Evolutionary conservation across 2,888 invertebrate genomes (phyloP).

Genomic region (Drosophila merina): DNA sequence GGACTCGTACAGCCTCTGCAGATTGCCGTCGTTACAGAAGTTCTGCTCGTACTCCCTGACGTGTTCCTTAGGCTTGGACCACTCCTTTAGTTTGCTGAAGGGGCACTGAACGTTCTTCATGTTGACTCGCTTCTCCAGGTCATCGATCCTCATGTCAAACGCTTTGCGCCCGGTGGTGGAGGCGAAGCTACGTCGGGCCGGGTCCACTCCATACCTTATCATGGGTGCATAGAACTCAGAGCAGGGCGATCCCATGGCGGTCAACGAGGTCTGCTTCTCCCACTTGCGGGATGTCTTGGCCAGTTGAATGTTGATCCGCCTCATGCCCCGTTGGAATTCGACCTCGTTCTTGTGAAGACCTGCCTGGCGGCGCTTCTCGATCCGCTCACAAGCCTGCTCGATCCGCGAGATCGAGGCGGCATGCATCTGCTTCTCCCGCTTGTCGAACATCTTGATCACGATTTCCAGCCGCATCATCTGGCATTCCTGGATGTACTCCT

Average conservation of each 20-base stretch:
- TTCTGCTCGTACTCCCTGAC: constrained; percentile 79
- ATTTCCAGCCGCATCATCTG: constrained; percentile 88
- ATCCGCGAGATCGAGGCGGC: constrained; percentile 83
- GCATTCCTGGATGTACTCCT: constrained; percentile 91
- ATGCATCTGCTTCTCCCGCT: constrained; percentile 83
- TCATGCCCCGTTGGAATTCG: constrained; percentile 83
- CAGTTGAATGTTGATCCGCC: constrained; percentile 84
- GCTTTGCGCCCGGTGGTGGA: constrained; percentile 63
- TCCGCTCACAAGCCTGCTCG: constrained; percentile 85
- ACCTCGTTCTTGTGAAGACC: constrained; percentile 85
- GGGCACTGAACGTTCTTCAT: constrained; percentile 74
- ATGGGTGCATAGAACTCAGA: constrained; percentile 88
- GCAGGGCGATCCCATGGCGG: constrained; percentile 85
- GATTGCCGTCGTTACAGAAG: constrained; percentile 80
- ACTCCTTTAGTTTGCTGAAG: constrained; percentile 75
- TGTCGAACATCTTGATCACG: constrained; percentile 86
- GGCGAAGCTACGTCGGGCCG: constrained; percentile 86
- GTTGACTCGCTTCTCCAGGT: constrained; percentile 75
- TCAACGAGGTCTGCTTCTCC: constrained; percentile 84
- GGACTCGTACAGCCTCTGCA: constrained; percentile 81
- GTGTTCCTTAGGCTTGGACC: constrained; percentile 80
- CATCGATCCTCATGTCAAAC: constrained; percentile 80
- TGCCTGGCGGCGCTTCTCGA: constrained; percentile 85
- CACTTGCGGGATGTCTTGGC: constrained; percentile 83
- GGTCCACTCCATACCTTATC: constrained; percentile 88